phyloP scores from a whole-genome alignment of 2,797 vertebrate species.

The Vireo griseus region DNA sequence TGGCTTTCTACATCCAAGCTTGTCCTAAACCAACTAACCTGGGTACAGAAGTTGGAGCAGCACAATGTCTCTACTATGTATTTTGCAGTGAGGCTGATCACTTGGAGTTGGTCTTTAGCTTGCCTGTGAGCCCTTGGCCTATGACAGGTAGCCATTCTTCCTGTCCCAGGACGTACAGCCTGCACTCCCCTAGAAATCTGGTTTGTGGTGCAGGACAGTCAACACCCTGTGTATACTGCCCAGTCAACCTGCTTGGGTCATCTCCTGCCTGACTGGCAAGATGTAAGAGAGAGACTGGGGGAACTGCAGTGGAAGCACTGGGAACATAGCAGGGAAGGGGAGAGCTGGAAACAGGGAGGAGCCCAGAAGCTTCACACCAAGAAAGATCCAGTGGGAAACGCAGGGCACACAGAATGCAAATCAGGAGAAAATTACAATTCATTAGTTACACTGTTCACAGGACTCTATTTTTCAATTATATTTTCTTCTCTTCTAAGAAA shows the following conservation, averaged over 20 bases:
- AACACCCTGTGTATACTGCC: background rate
- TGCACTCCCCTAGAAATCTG: background rate
- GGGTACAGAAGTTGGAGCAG: background rate
- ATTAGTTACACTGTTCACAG: background rate
- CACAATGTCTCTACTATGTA: rapidly evolving
- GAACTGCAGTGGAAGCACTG: background rate
- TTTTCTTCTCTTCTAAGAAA: background rate
- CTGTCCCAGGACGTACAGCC: background rate
- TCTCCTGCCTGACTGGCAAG: background rate
- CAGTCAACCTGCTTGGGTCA: background rate
- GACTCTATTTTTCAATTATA: background rate
- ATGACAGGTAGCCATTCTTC: background rate
- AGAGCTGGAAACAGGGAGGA: background rate
- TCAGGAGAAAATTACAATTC: background rate
- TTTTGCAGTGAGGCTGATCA: background rate
- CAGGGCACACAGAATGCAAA: background rate
- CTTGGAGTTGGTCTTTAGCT: background rate
- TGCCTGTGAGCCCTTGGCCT: background rate
- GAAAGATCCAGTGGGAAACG: background rate
- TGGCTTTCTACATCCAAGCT: background rate
- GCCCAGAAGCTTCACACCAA: background rate
- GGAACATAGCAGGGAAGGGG: background rate
- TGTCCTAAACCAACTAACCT: background rate
- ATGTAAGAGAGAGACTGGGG: background rate
- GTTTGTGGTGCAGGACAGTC: background rate